A percentile compares a stretch with the other conserved stretches of the same genome.
These are phyloP conservation scores for Megamerina dolium DNA, from an alignment of 2,888 invertebrate genomes.

Conservation along the genomic window DNA sequence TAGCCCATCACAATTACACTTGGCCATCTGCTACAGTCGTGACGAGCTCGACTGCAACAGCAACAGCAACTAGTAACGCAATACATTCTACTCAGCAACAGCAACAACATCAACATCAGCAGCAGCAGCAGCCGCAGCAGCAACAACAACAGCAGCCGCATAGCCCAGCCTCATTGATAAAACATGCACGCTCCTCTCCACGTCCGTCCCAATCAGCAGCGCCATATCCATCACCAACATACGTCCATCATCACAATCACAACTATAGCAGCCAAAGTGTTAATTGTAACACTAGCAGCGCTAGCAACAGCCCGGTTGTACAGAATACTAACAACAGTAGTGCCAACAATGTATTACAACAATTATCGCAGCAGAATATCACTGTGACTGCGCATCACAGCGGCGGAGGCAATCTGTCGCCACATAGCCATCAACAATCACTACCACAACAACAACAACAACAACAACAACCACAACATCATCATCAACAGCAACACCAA, in stretches of 20 bases:
- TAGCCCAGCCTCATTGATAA: conserved; percentile 52
- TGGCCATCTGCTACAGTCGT: conserved; percentile 36
- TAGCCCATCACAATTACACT: conserved; percentile 48
- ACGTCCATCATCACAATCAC: conserved; percentile 43
- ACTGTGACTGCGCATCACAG: conserved; percentile 41
- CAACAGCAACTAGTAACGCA: conserved; percentile 23
- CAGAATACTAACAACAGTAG: conserved; percentile 33
- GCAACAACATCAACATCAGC: no score
- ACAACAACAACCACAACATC: conserved; percentile 19
- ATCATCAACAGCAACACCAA: conserved; percentile 22
- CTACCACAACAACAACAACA: no score
- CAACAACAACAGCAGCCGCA: conserved; percentile 26
- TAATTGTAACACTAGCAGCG: conserved; percentile 28
- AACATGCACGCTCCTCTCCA: conserved; percentile 65
- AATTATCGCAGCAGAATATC: conserved; percentile 43
- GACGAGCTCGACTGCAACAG: conserved; percentile 18
- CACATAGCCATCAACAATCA: conserved; percentile 23
- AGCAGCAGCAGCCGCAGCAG: no score
- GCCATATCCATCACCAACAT: conserved; percentile 48
- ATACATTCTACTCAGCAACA: conserved; percentile 25
- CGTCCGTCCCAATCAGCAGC: conserved; percentile 57
- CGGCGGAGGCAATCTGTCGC: no score
- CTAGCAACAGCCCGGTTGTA: conserved; percentile 24
- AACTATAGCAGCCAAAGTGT: conserved; percentile 31
- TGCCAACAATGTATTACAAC: conserved; percentile 44